These are phyloP conservation scores for Rallus limicola DNA, from an alignment of 2,113 vertebrate species.

Conservation along the genomic window DNA sequence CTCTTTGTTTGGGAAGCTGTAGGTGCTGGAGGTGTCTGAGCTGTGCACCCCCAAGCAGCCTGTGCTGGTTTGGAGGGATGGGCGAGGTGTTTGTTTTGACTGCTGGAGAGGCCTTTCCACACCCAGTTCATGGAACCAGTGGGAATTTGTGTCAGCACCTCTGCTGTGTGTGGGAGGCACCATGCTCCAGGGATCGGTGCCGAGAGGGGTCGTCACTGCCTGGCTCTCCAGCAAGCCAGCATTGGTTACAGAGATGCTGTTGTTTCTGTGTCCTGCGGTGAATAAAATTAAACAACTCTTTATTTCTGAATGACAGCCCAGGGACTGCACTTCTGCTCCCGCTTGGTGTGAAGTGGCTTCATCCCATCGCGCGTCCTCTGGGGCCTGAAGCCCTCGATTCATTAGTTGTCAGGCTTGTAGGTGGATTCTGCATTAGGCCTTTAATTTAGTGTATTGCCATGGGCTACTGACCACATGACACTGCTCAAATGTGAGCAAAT, in stretches of 20 bases:
- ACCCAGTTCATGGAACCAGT: neutral
- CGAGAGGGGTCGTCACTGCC: conserved; percentile 1
- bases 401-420: conserved; percentile 88
- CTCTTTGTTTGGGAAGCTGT: too few species aligned
- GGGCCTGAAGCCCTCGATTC: conserved; percentile 85
- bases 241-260: conserved; percentile 54
- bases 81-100: neutral
- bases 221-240: neutral
- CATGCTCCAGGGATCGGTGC: neutral
- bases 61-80: neutral
- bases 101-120: neutral
- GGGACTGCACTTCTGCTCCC: conserved; percentile 75
- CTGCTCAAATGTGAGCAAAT: conserved; percentile 80
- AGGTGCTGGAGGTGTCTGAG: rapidly evolving
- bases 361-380: conserved; percentile 79
- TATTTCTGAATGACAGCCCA: conserved; percentile 77
- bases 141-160: neutral
- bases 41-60: rapidly evolving
- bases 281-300: conserved; percentile 73
- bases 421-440: conserved; percentile 89
- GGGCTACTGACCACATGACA: conserved; percentile 82
- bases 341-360: conserved; percentile 81
- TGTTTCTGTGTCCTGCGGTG: conserved; percentile 66
- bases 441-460: conserved; percentile 92
- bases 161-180: neutral